Evolutionary conservation across 1,140 invertebrate species (phyloP), one percentile per base, ranked within the genome.

Genomic region (Drosophila grimshawi): DNA sequence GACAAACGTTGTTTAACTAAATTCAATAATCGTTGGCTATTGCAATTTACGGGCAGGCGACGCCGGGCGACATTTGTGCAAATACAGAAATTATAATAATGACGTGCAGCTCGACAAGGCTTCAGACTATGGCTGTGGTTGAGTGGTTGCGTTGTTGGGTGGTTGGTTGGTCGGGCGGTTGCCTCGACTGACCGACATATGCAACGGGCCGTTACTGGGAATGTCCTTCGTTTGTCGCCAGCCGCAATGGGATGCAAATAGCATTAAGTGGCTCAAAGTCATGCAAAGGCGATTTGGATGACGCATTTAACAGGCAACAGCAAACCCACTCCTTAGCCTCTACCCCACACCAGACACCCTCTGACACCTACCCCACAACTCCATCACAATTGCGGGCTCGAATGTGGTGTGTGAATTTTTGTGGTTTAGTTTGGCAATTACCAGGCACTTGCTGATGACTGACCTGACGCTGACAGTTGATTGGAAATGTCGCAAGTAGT

Each of bases 41-140:
- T 91, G 85, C 80, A 91, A 91, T 91, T 90, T 91, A 86, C 76
- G 85, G 75, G 63, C 85, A 61, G 78, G 78, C 78, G 67, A 85
- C 66, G 73, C 68, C 70, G 52, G 62, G 52, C 81, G 80, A 81
- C 80, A 91, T 88, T 88, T 91, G 88, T 91, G 78, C 88, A 91
- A 91, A 91, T 91, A 91, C 88, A 91, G 88, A 91, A 91, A 91
- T 91, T 91, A 91, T 91, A 91, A 91, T 86, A 91, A 91, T 86
- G 83, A 89, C 83, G 55, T 74, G 56, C 64, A 53, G 73, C 60
- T 77, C 72, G 78, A 60, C 78, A 76, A 60, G 61, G 62, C 72
- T 63, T 55, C 62, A 52, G 35, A 55, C 56, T 64, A 1, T 39
- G 32, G 32, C 19, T 19, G 35, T 35, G 39, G 56, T 19, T 29